Percentiles rank a stretch among this genome's conserved stretches.
These are phyloP conservation scores for Hypocryptadius cinnamomeus DNA, from an alignment of 2,113 vertebrate genomes.

Conservation along the genomic window DNA sequence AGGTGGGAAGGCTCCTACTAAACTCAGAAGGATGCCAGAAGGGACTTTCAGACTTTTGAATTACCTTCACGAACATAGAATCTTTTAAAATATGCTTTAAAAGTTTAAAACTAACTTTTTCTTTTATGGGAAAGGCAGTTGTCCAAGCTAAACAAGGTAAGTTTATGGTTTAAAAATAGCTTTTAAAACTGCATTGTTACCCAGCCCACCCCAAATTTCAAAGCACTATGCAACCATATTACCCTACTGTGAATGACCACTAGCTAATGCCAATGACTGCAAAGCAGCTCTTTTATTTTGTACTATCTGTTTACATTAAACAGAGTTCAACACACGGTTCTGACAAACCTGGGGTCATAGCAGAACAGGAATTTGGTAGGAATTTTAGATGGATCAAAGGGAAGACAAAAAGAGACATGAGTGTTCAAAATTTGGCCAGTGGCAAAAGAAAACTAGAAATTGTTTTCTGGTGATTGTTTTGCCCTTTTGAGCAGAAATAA, in stretches of 20 bases:
- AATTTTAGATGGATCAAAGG: neutral
- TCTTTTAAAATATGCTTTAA: neutral
- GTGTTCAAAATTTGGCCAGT: neutral
- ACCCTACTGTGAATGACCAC: neutral
- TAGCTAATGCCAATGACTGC: neutral
- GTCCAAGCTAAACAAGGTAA: neutral
- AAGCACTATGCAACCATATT: neutral
- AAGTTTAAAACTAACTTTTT: neutral
- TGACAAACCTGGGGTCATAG: neutral
- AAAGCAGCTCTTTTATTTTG: neutral
- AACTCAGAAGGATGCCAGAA: neutral
- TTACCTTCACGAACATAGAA: neutral
- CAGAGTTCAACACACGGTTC: neutral
- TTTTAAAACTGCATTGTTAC: neutral
- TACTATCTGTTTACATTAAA: neutral
- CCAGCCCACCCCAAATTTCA: neutral
- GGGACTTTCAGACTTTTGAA: neutral
- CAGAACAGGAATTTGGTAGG: neutral
- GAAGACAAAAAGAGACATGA: neutral
- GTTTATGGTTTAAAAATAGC: neutral
- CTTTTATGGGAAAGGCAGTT: neutral
- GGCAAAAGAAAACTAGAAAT: neutral
- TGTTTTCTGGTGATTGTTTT: neutral
- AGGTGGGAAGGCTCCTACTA: neutral
- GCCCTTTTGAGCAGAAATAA: neutral